phyloP scores from a whole-genome alignment of 2,113 vertebrate genomes.

The Morone chrysops region DNA sequence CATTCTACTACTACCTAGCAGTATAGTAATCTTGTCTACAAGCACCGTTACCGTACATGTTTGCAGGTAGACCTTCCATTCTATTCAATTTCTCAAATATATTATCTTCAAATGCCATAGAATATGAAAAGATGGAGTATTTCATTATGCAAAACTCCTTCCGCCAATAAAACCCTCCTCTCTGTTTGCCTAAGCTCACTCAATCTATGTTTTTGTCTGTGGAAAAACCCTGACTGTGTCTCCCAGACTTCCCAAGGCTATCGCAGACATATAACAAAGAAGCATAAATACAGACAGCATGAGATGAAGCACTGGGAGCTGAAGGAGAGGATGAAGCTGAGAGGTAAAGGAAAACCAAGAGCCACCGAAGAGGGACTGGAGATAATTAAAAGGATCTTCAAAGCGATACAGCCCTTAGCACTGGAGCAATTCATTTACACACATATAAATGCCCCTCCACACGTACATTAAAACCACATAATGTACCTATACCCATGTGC shows the following conservation, averaged over 20 bases:
- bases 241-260: conserved; percentile 69
- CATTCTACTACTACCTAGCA: neutral
- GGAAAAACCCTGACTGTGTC: conserved; percentile 54
- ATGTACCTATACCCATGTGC: conserved; percentile 21
- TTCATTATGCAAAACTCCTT: conserved; percentile 42
- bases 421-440: conserved; percentile 52
- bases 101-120: conserved; percentile 32
- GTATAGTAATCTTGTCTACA: conserved; percentile 25
- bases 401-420: conserved; percentile 58
- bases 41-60: conserved; percentile 20
- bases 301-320: conserved; percentile 47
- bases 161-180: conserved; percentile 40
- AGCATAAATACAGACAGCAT: conserved; percentile 59
- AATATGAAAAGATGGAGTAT: conserved; percentile 44
- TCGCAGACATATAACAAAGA: conserved; percentile 63
- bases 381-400: conserved; percentile 76
- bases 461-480: conserved; percentile 29
- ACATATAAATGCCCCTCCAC: conserved; percentile 39
- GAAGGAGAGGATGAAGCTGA: conserved; percentile 56
- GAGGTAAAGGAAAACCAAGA: conserved; percentile 59
- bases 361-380: conserved; percentile 50
- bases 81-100: conserved; percentile 29
- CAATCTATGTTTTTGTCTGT: conserved; percentile 43
- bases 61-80: conserved; percentile 21
- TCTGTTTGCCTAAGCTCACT: conserved; percentile 44